Base-by-base conservation (phyloP, 2,888 invertebrate species). In the Chirona hameri region DNA sequence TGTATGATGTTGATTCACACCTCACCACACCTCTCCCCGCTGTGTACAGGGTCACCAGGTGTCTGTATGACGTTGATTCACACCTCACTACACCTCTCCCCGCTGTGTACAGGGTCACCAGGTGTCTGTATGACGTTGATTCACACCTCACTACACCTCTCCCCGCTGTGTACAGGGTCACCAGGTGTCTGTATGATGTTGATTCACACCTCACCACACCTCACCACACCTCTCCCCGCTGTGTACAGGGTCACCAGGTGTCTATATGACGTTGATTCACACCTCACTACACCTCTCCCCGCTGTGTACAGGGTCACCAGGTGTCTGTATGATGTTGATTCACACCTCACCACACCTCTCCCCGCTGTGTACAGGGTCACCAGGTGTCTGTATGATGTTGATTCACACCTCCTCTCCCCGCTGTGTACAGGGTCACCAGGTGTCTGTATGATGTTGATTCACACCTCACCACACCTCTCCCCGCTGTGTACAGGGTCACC, bases 141-240 rank as follows among this genome's bases (percentile, higher is more conserved):
- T 9, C 60, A 60, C 3, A 21, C 24, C 60, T 3, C 18, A 14
- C 24, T 7, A 7, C 15, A 52, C 52, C 15, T 52, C 52, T 7
- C 52, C 52, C 52, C 14, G 10, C 15, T 29, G 29, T 9, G 3
- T 29, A 12, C 69, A 69, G 69, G 69, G 69, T 14, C 84, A 84
- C 81, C 81, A 79, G 69, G 82, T 84, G 27, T 83, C 84, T 84
- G 18, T 84, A 82, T 81, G 85, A 85, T 57, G 82, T 85, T 39
- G 4, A 39, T 39, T 9, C n/a, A n/a, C n/a, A n/a, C n/a, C n/a
- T n/a, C n/a, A n/a, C n/a, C 60, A 60, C 3, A 21, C 24, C 60
- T 3, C 18, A 14, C 24, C 3, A 7, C 15, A 52, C 52, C 15
- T 52, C 52, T 7, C 52, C 52, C 52, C 14, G 10, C 15, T 29